phyloP scores from a whole-genome alignment of 2,113 vertebrate species.

The Xiphophorus couchianus region DNA sequence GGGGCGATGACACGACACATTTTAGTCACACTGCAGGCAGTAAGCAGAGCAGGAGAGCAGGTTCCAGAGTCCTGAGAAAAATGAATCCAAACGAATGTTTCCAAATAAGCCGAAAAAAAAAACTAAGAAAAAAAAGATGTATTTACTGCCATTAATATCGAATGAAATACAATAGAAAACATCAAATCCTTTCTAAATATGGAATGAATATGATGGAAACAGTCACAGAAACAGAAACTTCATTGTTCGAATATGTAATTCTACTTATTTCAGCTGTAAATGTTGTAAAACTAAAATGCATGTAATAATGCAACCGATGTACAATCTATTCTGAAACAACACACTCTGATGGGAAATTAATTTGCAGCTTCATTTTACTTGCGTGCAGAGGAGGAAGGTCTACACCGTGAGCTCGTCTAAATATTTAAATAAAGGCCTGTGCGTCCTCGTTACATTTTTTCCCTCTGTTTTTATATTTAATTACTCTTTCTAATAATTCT shows the following conservation, averaged over 20 bases:
- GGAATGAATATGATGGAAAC: neutral
- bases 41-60: slow-evolving; percentile 1
- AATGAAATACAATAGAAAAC: neutral
- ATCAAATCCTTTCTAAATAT: too few species aligned
- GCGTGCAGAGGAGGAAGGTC: neutral
- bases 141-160: neutral
- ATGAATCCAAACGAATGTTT: neutral
- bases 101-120: neutral
- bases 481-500: too few species aligned
- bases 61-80: neutral
- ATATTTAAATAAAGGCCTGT: neutral
- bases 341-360: neutral
- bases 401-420: neutral
- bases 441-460: neutral
- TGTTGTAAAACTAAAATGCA: neutral
- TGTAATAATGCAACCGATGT: neutral
- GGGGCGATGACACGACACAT: slow-evolving; percentile 71
- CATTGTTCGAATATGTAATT: too few species aligned
- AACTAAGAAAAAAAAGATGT: neutral
- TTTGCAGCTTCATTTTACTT: neutral
- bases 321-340: neutral
- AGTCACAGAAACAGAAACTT: too few species aligned
- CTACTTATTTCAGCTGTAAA: neutral
- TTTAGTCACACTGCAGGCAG: slow-evolving; percentile 49
- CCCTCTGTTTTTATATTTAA: neutral